A percentile compares a stretch with the other conserved stretches of the same genome.
Evolutionary conservation across 2,888 invertebrate species (phyloP).

Genomic region (Troilus luridus): DNA sequence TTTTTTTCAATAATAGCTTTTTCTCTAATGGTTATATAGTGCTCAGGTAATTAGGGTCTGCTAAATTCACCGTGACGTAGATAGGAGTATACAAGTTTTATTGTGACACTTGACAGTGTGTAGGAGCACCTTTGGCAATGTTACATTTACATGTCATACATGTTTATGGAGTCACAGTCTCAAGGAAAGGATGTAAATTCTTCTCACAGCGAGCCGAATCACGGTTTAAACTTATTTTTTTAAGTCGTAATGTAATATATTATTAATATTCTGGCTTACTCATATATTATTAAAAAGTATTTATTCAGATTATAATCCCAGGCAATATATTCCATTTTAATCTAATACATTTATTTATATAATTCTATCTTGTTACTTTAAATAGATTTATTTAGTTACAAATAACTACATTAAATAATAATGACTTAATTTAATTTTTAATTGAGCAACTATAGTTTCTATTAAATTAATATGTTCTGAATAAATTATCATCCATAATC

Average conservation of each 20-base stretch:
- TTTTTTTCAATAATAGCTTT: not conserved
- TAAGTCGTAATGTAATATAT: not conserved
- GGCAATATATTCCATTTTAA: not conserved
- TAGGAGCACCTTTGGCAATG: slow-evolving; percentile 28
- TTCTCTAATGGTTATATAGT: not conserved
- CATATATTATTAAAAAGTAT: not conserved
- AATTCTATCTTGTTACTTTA: too few relatives aligned
- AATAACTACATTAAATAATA: too few relatives aligned
- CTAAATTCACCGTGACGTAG: slow-evolving; percentile 27
- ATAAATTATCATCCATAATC: not conserved
- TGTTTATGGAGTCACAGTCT: slow-evolving; percentile 32
- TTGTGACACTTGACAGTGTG: slow-evolving; percentile 23
- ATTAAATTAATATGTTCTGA: not conserved
- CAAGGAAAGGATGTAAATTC: not conserved
- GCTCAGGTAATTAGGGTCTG: not conserved
- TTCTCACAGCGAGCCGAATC: not conserved
- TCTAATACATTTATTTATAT: not conserved
- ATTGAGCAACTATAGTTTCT: not conserved
- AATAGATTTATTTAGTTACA: too few relatives aligned
- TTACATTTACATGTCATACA: slow-evolving; percentile 39
- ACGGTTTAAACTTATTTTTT: not conserved
- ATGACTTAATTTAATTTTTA: not conserved
- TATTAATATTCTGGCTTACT: not conserved
- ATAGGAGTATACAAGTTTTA: slow-evolving; percentile 33
- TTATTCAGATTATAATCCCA: not conserved